Evolutionary conservation across 1,140 invertebrate species (phyloP), one percentile per base, ranked within the genome.

Genomic region (Macrotrachela quadricornifera): DNA sequence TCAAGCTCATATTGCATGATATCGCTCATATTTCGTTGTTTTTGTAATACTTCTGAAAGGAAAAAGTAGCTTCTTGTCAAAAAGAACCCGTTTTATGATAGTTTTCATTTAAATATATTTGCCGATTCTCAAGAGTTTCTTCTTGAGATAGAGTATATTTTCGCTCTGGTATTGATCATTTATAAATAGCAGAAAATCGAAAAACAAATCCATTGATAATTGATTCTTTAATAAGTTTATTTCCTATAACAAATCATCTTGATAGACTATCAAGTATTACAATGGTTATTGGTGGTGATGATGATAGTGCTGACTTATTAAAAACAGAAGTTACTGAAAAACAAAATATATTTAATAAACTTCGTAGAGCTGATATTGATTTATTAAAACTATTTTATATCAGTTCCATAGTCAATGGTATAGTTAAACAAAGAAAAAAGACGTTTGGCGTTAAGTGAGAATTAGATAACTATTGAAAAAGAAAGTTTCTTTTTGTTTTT

Each of bases 401-500:
- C 30, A 75, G 74, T 51, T 79, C 78, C 44, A 85, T 85, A 55
- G 77, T 81, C 57, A 82, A 85, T 66, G 75, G 85, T 39, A 85
- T 85, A 82, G 81, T 85, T 3, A 82, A 85, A 65, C 82, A 83
- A 63, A 82, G 83, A 59, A 85, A 85, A 73, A 78, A 81, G 13
- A 85, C 84, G 68, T 84, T 80, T 73, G 78, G 80, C 50, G 67
- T 85, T 64, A 77, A 80, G 81, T 83, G 73, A 79, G 79, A 40
- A 6, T 14, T 41, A 15, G 36, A 49, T 30, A 2, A 17, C 15
- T 16, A 39, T 18, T 58, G 46, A 9, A 44, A 12, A 50, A 17
- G 1, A 18, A 15, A 17, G 45, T 40, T 54, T 17, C 15, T 21
- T 39, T 10, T 52, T 52, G 51, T 18, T 47, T n/a, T n/a, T n/a